phyloP scores from a whole-genome alignment of 2,797 vertebrate species.

The Sparidentex hasta region DNA sequence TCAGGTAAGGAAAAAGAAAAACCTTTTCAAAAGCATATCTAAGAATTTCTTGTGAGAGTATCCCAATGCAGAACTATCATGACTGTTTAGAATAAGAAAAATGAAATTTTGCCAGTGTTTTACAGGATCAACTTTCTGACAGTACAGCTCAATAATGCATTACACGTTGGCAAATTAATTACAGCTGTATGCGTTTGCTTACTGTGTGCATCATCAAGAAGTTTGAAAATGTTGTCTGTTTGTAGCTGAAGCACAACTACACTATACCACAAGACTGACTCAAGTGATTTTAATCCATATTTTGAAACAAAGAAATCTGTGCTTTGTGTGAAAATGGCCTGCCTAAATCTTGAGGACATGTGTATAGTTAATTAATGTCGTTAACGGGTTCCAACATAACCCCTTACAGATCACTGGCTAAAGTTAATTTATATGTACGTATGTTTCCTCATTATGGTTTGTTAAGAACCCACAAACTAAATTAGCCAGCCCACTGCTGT shows the following conservation, averaged over 20 bases:
- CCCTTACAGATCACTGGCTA: not conserved
- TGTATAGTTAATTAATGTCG: not conserved
- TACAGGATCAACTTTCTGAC: not conserved
- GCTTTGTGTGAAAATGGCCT: not conserved
- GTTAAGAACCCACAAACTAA: not conserved
- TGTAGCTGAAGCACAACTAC: not conserved
- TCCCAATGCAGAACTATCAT: not conserved
- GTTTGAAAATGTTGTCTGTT: not conserved
- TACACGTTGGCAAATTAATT: not conserved
- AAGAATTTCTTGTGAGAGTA: not conserved
- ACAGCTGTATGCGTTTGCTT: not conserved
- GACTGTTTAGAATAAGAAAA: not conserved
- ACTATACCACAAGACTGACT: not conserved
- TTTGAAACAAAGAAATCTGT: too few relatives aligned
- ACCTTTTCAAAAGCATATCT: not conserved
- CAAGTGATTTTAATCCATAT: too few relatives aligned
- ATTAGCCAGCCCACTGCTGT: not conserved
- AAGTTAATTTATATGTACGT: not conserved
- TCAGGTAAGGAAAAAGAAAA: slow-evolving; percentile 86
- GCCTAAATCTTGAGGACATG: not conserved
- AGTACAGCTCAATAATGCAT: not conserved
- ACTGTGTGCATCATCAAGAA: too few relatives aligned
- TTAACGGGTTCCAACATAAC: not conserved
- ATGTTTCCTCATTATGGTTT: not conserved
- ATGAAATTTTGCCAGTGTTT: not conserved